These are phyloP conservation scores for Zalophus californianus DNA, from an alignment of 2,797 vertebrate genomes.

Conservation along the genomic window DNA sequence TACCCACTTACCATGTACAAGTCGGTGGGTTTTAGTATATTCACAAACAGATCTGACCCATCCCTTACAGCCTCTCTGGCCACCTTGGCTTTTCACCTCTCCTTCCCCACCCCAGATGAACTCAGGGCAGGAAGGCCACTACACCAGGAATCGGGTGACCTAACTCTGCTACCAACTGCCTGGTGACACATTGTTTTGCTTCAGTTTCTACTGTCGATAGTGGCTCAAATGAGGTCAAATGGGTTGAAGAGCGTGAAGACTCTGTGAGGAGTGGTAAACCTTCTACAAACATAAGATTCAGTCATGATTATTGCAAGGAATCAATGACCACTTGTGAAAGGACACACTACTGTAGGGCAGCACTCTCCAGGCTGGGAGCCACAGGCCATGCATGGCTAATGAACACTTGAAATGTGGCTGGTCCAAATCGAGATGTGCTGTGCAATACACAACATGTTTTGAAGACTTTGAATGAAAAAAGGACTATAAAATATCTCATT, in stretches of 20 bases:
- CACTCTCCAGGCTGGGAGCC: rapidly evolving
- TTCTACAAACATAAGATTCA: neutral
- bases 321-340: neutral
- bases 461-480: neutral
- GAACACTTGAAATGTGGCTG: neutral
- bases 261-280: neutral
- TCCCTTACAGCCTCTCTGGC: neutral
- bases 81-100: too few species aligned
- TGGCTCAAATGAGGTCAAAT: neutral
- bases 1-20: neutral
- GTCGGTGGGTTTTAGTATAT: too few species aligned
- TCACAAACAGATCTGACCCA: neutral
- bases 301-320: neutral
- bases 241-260: neutral
- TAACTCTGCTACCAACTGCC: neutral
- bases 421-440: neutral
- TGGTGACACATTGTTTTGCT: neutral
- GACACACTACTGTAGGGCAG: neutral
- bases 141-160: neutral
- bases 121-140: neutral
- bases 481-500: neutral
- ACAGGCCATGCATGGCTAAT: neutral
- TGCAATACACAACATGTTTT: neutral
- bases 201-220: neutral
- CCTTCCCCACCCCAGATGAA: neutral